Percentiles rank a stretch among this genome's conserved stretches.
These are phyloP conservation scores for Pegoplata infirma DNA, from an alignment of 2,888 invertebrate genomes.

Conservation along the genomic window DNA sequence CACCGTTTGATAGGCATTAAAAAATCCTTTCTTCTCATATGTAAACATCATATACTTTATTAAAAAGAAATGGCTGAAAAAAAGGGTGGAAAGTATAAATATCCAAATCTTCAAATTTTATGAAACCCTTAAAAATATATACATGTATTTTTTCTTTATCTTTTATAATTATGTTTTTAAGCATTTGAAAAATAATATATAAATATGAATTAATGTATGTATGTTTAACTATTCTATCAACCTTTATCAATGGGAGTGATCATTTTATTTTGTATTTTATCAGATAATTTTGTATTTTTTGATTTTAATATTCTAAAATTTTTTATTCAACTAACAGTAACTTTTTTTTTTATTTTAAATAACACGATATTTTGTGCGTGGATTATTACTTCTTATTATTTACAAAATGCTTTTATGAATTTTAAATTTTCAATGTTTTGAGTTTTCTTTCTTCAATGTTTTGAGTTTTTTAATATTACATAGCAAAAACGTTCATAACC, in stretches of 20 bases:
- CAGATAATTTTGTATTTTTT: neutral
- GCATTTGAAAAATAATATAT: neutral
- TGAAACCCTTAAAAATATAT: too few relatives aligned
- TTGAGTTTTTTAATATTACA: too few relatives aligned
- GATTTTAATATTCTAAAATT: constrained; percentile 2
- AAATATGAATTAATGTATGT: neutral
- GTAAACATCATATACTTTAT: too few relatives aligned
- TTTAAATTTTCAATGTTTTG: neutral
- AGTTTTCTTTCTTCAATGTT: too few relatives aligned
- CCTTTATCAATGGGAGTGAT: constrained; percentile 46
- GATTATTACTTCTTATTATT: constrained; percentile 27
- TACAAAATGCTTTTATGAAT: neutral
- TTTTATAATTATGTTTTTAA: too few relatives aligned
- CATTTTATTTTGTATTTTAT: constrained; percentile 1
- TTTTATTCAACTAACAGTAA: neutral
- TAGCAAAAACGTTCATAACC: too few relatives aligned
- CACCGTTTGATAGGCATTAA: too few relatives aligned
- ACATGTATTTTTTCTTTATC: too few relatives aligned
- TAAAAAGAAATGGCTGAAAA: too few relatives aligned
- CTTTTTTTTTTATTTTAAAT: constrained; percentile 24
- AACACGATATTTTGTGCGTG: constrained; percentile 55
- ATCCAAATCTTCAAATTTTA: too few relatives aligned
- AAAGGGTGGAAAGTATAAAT: too few relatives aligned
- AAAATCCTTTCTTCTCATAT: too few relatives aligned
- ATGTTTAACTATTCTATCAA: constrained; percentile 45